These are phyloP conservation scores for Drymodes brunneopygia DNA, from an alignment of 2,113 vertebrate species.

Conservation along the genomic window DNA sequence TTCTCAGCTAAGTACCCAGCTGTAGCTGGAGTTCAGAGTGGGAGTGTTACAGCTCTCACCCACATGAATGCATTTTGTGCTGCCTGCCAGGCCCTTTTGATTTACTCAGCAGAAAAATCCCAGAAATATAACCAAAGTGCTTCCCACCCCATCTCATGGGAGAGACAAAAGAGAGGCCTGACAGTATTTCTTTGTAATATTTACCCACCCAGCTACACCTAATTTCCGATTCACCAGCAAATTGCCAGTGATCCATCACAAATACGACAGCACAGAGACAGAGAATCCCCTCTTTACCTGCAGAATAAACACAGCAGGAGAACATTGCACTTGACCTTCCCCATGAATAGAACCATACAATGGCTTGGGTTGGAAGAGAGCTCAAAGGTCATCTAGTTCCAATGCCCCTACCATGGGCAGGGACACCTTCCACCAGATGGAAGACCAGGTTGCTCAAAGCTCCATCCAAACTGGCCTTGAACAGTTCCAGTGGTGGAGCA, in stretches of 20 bases:
- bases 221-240: neutral
- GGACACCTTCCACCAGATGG: neutral
- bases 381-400: neutral
- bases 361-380: neutral
- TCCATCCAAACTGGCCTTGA: neutral
- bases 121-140: neutral
- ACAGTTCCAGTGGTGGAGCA: neutral
- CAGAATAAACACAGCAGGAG: neutral
- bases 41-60: neutral
- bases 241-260: neutral
- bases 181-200: neutral
- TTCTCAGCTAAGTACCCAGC: neutral
- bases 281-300: neutral
- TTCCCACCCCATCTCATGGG: neutral
- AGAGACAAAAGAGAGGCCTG: neutral
- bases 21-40: neutral
- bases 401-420: neutral
- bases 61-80: accelerated
- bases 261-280: accelerated
- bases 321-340: neutral
- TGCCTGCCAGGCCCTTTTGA: neutral
- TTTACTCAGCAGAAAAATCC: neutral
- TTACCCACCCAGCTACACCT: neutral
- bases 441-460: neutral
- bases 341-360: accelerated